Conservation (phyloP, 2,797 vertebrate genomes). For the Enteromius trimaculatus region DNA sequence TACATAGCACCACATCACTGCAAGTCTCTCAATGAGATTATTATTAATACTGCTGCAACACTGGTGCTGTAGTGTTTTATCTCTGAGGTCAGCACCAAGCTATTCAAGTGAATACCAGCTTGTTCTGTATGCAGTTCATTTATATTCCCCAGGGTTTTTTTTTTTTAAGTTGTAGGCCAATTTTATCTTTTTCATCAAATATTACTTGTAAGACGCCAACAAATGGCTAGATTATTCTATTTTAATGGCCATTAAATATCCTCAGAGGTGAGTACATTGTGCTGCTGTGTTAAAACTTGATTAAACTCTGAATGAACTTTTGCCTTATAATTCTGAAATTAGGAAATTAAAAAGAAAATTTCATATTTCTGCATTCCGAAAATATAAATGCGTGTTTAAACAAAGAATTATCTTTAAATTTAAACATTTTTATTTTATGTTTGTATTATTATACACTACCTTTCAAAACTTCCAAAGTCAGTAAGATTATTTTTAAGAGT, state of each 20-base stretch:
- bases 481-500: neutral
- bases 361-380: neutral
- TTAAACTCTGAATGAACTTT: neutral
- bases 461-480: neutral
- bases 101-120: conserved; percentile 8
- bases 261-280: neutral
- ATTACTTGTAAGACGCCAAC: neutral
- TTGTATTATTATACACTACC: neutral
- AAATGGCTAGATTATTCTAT: neutral
- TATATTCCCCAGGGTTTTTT: neutral
- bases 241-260: neutral
- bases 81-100: neutral
- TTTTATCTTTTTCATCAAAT: neutral
- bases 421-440: neutral
- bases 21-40: neutral
- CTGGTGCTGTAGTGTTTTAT: neutral
- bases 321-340: neutral
- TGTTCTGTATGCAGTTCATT: neutral
- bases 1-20: conserved; percentile 13
- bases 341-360: neutral
- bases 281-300: neutral
- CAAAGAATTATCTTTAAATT: neutral
- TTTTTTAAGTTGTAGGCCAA: neutral
- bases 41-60: conserved; percentile 24
- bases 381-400: neutral